Conservation (phyloP, 1,140 invertebrate species). For the Drosophila teissieri region DNA sequence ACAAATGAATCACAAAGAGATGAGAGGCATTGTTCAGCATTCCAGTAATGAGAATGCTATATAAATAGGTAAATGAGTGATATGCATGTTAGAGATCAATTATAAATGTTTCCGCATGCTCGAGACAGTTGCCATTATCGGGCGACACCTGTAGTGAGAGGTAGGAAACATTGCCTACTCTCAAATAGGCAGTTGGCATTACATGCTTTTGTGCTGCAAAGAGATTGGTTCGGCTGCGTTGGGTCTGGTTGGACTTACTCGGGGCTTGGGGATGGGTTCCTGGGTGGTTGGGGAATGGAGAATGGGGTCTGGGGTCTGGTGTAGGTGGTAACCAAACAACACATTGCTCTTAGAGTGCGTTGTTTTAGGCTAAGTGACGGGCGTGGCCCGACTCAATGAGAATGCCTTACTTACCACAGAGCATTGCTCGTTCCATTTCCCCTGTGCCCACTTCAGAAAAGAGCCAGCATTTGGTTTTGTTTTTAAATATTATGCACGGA, state of each 20-base stretch:
- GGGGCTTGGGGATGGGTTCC: slow-evolving; percentile 16
- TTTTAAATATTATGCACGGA: slow-evolving; percentile 80
- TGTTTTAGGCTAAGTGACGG: slow-evolving; percentile 76
- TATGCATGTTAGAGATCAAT: no score
- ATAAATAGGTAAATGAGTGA: no score
- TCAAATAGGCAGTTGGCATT: slow-evolving; percentile 80
- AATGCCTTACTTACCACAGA: slow-evolving; percentile 46
- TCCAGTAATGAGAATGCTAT: no score
- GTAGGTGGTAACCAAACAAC: slow-evolving; percentile 67
- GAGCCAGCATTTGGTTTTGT: slow-evolving; percentile 55
- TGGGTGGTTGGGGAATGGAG: not conserved
- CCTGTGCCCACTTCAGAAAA: slow-evolving; percentile 42
- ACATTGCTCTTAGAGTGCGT: slow-evolving; percentile 78
- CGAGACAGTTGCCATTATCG: not conserved
- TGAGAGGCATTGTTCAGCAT: no score
- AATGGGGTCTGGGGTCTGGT: not conserved
- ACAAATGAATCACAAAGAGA: no score
- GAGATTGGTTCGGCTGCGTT: slow-evolving; percentile 61
- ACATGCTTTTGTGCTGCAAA: slow-evolving; percentile 77
- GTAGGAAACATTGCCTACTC: slow-evolving; percentile 7
- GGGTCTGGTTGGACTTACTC: slow-evolving; percentile 19
- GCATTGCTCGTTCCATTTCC: slow-evolving; percentile 12
- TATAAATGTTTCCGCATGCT: no score
- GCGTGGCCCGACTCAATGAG: slow-evolving; percentile 62
- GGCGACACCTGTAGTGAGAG: slow-evolving; percentile 14